These are phyloP conservation scores for Salvelinus sp. DNA, from an alignment of 2,113 vertebrate species.

Conservation along the genomic window DNA sequence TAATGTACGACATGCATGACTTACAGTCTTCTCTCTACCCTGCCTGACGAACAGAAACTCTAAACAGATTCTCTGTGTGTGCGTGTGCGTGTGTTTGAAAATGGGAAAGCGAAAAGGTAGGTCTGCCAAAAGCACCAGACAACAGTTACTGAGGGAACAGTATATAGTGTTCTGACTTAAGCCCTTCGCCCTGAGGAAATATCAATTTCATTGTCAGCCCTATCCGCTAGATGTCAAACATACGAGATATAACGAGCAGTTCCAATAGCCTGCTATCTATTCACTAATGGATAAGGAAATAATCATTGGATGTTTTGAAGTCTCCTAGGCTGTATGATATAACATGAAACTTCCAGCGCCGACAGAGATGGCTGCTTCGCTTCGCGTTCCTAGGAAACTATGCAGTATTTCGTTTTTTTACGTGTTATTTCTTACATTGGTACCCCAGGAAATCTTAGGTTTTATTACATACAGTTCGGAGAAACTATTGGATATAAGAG, in stretches of 20 bases:
- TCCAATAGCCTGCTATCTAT: not conserved
- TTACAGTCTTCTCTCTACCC: not conserved
- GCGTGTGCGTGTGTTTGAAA: not conserved
- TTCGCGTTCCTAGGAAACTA: too few species aligned
- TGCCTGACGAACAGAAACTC: not conserved
- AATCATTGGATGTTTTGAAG: not conserved
- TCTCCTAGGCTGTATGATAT: not conserved
- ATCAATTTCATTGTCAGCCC: slow-evolving; percentile 2
- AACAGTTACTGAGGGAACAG: slow-evolving; percentile 9
- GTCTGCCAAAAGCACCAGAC: slow-evolving; percentile 2
- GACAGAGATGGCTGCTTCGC: too few species aligned
- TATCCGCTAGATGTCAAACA: not conserved
- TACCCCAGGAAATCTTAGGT: too few species aligned
- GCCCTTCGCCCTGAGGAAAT: not conserved
- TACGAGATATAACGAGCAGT: not conserved
- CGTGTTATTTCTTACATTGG: too few species aligned
- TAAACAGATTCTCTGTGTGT: slow-evolving; percentile 5
- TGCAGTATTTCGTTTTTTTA: too few species aligned
- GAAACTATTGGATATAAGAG: too few species aligned
- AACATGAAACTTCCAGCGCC: too few species aligned
- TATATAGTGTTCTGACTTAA: not conserved
- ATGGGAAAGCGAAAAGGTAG: not conserved
- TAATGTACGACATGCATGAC: not conserved
- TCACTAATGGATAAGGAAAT: not conserved
- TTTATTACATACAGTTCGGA: too few species aligned